Evolutionary conservation across 2,888 invertebrate species (phyloP).

Genomic region (Aspidapion aeneum): DNA sequence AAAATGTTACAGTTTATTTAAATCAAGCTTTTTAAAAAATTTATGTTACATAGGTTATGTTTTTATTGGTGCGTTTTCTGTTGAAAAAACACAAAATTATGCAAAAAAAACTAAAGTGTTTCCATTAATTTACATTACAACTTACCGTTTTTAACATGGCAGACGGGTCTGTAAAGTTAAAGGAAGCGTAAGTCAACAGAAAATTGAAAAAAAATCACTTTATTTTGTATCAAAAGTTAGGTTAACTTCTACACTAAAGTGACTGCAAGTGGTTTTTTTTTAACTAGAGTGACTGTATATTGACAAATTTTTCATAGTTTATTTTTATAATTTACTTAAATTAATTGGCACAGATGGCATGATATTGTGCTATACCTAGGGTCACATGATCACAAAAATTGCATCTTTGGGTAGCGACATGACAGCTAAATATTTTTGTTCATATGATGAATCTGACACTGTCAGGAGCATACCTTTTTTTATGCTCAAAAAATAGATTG

Average conservation of each 20-base stretch:
- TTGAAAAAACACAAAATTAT: neutral
- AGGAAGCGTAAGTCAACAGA: conserved; percentile 47
- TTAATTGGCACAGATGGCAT: too few species aligned
- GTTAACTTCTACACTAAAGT: neutral
- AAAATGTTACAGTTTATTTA: too few species aligned
- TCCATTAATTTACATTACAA: neutral
- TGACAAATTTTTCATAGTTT: too few species aligned
- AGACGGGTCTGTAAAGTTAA: conserved; percentile 36
- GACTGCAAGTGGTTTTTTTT: neutral
- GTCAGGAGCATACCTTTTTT: too few species aligned
- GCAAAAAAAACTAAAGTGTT: neutral
- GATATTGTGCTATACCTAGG: too few species aligned
- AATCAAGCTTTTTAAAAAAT: too few species aligned
- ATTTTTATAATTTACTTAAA: too few species aligned
- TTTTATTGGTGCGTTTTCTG: neutral
- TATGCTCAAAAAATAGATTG: too few species aligned
- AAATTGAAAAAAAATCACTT: conserved; percentile 6
- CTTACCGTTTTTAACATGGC: neutral
- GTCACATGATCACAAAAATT: too few species aligned
- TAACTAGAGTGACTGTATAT: neutral
- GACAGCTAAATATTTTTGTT: too few species aligned
- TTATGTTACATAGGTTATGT: neutral
- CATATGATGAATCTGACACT: too few species aligned
- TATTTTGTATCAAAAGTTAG: neutral
- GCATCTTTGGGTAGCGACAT: too few species aligned